Evolutionary conservation across 1,140 invertebrate genomes (phyloP).

Genomic region (Gryllus bimaculatus): DNA sequence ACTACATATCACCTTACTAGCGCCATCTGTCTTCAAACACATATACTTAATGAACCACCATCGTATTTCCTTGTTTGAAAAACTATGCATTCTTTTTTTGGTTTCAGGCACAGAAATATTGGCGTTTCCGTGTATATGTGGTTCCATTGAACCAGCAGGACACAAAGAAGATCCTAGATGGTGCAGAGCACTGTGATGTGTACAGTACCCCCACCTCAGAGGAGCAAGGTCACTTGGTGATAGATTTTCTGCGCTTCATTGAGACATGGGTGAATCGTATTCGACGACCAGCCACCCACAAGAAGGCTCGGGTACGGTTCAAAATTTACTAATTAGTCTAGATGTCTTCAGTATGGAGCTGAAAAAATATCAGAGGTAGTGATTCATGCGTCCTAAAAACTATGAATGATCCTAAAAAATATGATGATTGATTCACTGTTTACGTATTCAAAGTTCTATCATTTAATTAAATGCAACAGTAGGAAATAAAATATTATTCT

Average conservation of each 20-base stretch:
- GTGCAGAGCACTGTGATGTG: constrained; percentile 66
- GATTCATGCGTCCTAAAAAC: no score
- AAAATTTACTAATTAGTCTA: no score
- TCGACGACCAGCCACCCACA: constrained; percentile 53
- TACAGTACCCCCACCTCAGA: constrained; percentile 51
- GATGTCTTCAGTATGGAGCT: no score
- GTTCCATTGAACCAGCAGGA: constrained; percentile 64
- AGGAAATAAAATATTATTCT: no score
- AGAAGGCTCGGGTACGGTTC: constrained; percentile 49
- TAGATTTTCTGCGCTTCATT: constrained; percentile 75
- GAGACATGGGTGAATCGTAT: constrained; percentile 86
- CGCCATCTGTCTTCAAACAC: no score
- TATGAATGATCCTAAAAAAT: no score
- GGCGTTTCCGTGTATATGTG: constrained; percentile 84
- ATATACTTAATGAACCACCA: no score
- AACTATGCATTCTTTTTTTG: constrained; percentile 22
- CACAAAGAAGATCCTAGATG: constrained; percentile 61
- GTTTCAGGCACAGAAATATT: constrained; percentile 76
- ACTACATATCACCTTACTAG: background rate
- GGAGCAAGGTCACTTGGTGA: constrained; percentile 54
- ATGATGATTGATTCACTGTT: no score
- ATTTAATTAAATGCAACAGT: no score
- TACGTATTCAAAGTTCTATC: no score
- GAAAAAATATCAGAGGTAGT: no score
- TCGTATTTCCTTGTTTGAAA: background rate